These are phyloP conservation scores for Hetaerina americana DNA, from an alignment of 1,140 invertebrate species.

Conservation along the genomic window DNA sequence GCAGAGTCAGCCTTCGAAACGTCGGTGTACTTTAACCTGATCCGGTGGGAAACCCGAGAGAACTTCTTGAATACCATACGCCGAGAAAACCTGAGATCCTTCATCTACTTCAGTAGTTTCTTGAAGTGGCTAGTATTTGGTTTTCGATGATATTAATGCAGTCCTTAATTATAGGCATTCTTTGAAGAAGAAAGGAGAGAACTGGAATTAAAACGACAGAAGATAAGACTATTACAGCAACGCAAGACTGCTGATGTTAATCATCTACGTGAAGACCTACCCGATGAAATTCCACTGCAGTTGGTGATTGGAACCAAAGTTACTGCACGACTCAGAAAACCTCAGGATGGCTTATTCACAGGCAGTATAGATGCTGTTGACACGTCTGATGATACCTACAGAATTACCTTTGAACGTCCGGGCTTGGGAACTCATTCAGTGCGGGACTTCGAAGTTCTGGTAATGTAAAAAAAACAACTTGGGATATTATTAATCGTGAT, in stretches of 20 bases:
- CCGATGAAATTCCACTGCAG: conserved; percentile 89
- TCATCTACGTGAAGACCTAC: conserved; percentile 74
- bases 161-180: conserved; percentile 59
- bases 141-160: no score
- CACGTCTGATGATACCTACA: conserved; percentile 91
- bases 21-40: no score
- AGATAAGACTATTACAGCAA: conserved; percentile 89
- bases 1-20: no score
- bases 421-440: conserved; percentile 92
- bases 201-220: conserved; percentile 76
- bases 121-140: no score
- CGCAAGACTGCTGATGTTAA: conserved; percentile 72
- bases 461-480: conserved; percentile 22
- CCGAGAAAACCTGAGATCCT: no score
- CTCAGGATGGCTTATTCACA: conserved; percentile 93
- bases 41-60: no score
- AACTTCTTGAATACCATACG: no score
- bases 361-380: conserved; percentile 96
- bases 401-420: conserved; percentile 88
- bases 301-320: conserved; percentile 95
- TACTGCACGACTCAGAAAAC: conserved; percentile 71
- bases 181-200: conserved; percentile 89
- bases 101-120: no score
- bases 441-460: conserved; percentile 89
- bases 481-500: background rate